phyloP scores from a whole-genome alignment of 2,797 vertebrate genomes.

The Triplophysa yarkandensis region DNA sequence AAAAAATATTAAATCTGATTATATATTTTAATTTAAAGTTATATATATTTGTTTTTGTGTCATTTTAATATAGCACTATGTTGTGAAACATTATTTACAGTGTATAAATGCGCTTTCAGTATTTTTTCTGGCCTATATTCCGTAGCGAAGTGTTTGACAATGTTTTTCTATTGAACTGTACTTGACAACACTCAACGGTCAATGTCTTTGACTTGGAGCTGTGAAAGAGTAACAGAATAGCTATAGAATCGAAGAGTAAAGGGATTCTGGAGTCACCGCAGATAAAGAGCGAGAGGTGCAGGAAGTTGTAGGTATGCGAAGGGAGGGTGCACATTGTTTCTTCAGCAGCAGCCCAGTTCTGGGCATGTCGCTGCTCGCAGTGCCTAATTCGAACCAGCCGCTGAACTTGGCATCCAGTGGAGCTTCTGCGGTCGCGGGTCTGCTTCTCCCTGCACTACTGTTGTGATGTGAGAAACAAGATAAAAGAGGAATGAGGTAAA shows the following conservation, averaged over 20 bases:
- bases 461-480: constrained; percentile 60
- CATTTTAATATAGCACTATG: too few species aligned
- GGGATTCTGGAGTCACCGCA: constrained; percentile 46
- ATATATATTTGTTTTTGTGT: too few species aligned
- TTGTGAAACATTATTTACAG: too few species aligned
- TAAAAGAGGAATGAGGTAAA: constrained; percentile 35
- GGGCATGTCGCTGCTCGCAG: constrained; percentile 76
- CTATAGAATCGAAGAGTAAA: not conserved
- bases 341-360: constrained; percentile 67
- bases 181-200: too few species aligned
- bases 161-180: too few species aligned
- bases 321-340: constrained; percentile 60
- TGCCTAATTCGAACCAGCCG: constrained; percentile 79
- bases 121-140: too few species aligned
- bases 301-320: constrained; percentile 68
- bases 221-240: too few species aligned
- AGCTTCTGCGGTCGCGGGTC: constrained; percentile 72
- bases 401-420: constrained; percentile 72
- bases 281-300: constrained; percentile 61
- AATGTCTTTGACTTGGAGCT: too few species aligned
- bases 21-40: too few species aligned
- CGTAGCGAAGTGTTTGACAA: too few species aligned
- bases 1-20: too few species aligned
- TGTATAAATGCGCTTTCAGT: too few species aligned
- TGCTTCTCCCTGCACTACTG: constrained; percentile 65